Conservation (phyloP, 2,113 vertebrate genomes). For the Scopus umbretta region DNA sequence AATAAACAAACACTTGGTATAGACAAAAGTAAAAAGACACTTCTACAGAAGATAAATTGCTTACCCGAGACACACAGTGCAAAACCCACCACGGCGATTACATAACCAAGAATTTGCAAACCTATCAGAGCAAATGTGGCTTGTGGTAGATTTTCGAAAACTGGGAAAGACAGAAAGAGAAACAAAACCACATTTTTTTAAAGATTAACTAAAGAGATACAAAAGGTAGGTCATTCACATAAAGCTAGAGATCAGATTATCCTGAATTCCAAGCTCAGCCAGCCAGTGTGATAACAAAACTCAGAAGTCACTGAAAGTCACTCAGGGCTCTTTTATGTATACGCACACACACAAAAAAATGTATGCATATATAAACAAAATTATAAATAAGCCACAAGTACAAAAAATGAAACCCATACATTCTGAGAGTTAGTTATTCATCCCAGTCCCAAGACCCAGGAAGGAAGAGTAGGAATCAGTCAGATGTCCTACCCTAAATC, state of each 20-base stretch:
- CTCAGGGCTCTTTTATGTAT: background rate
- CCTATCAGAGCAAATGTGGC: slow-evolving; percentile 50
- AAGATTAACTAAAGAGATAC: background rate
- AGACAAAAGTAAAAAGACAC: background rate
- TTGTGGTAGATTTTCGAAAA: slow-evolving; percentile 26
- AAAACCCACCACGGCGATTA: slow-evolving; percentile 69
- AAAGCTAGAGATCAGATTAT: background rate
- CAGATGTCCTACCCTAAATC: background rate
- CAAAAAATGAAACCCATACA: background rate
- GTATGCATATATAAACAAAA: background rate
- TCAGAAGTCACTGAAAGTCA: background rate
- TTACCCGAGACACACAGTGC: slow-evolving; percentile 70
- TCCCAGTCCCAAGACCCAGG: background rate
- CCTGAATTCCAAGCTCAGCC: background rate
- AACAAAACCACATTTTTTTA: background rate
- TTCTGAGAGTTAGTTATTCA: background rate
- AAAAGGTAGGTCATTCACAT: background rate
- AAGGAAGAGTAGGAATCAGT: background rate
- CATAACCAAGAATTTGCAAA: slow-evolving; percentile 64
- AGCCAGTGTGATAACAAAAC: background rate
- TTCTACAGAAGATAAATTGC: background rate
- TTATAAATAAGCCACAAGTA: background rate
- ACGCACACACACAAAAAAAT: background rate
- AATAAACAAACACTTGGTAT: background rate
- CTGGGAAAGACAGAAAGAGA: slow-evolving; percentile 20